Evolutionary conservation across 2,113 vertebrate species (phyloP).

Genomic region (Passer montanus): DNA sequence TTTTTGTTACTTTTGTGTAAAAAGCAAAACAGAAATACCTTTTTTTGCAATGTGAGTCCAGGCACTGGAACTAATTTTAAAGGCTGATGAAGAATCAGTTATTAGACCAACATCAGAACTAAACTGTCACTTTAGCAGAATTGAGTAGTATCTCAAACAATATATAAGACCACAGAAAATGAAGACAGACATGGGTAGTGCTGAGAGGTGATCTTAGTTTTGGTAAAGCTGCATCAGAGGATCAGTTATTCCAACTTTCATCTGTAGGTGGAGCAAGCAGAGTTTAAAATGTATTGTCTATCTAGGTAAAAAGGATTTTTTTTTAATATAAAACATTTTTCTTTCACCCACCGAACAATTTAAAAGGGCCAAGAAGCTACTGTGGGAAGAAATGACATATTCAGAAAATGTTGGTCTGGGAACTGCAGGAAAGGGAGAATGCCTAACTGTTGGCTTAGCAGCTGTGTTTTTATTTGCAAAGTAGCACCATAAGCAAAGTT

Average conservation of each 20-base stretch:
- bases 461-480: neutral
- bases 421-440: neutral
- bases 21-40: neutral
- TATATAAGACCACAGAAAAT: neutral
- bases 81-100: neutral
- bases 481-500: neutral
- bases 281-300: neutral
- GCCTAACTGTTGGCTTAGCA: neutral
- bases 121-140: neutral
- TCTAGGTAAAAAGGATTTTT: neutral
- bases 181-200: neutral
- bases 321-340: neutral
- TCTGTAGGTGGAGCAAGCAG: conserved; percentile 45
- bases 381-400: neutral
- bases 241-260: neutral
- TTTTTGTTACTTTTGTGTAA: neutral
- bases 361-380: neutral
- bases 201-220: neutral
- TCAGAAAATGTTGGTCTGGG: neutral
- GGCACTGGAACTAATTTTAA: neutral
- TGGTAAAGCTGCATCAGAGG: neutral
- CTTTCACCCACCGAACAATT: neutral
- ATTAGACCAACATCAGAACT: neutral
- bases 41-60: neutral
- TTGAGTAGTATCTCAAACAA: neutral